Base-by-base conservation (phyloP, 1,140 invertebrate genomes). In the Drosophila aff. region DNA sequence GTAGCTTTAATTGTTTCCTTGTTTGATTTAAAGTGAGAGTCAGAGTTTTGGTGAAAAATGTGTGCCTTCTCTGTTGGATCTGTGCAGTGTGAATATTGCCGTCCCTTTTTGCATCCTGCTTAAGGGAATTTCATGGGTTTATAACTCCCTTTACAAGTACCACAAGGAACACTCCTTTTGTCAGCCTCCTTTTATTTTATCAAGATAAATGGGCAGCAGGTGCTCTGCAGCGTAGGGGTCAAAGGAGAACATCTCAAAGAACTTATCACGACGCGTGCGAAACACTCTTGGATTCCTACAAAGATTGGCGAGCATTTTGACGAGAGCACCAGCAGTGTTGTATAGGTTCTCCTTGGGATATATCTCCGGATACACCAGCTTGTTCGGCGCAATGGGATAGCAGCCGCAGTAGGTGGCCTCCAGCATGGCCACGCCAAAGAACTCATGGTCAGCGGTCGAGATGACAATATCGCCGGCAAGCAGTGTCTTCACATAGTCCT, bases 381-480 rank as follows among this genome's bases (percentile, higher is more conserved):
- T 92, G 79, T 96, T 96, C 33, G 96, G 96, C 55, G 94, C 95
- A 16, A 97, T 82, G 5, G 96, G 96, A 92, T 95, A 95, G 84
- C 96, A 96, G 13, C 96, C 95, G 65, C 94, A 94, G 73, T 94
- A 94, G 9, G 94, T 94, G n/a, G 95, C 95, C 93, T 97, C 96
- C 52, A 96, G 83, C 94, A 96, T 96, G 21, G 96, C 94, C 28
- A 97, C 96, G 47, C 96, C 96, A 92, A 96, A 96, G 91, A 96
- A 97, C 92, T 97, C 96, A 93, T 97, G 96, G 31, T 94, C 93
- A 3, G 96, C 95, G n/a, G 96, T 96, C 1, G 96, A 96, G 15
- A 97, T 93, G 28, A 95, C 95, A 66, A 96, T 94, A 93, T 97
- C 95, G 38, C 94, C 93, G 3, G 90, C 76, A 2, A 91, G 59